Base-by-base conservation (phyloP, 2,797 vertebrate species). In the Bufotes viridis region DNA sequence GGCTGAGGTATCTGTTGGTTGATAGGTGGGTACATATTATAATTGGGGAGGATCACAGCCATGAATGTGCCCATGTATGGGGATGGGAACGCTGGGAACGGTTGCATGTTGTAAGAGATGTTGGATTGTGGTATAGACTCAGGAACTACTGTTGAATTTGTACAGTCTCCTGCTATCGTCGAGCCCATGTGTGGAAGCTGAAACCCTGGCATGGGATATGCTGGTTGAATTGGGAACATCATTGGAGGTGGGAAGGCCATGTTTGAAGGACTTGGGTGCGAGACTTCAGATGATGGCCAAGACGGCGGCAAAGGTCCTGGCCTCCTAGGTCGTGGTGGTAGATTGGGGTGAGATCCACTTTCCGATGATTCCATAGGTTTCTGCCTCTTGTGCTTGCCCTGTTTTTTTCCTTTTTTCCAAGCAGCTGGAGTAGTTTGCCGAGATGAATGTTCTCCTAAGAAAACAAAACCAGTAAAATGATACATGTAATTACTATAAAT, bases 1-100 rank as follows among this genome's bases (percentile, higher is more conserved):
- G 90, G 78, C 1, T 89, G 92, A 67, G 92, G 90, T 15, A 85
- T 80, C 79, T 90, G 92, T 53, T 92, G 94, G 65, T 93, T 91
- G 85, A 95, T 87, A 0, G 93, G 94, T 78, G 94, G 86, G 69
- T 91, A 96, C 20, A 90, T 22, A n/a, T 94, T 93, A 87, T 93
- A 92, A 87, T 90, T 93, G 51, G 95, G 97, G 65, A 98, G 93
- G 81, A 97, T 91, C 15, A 97, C 87, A 24, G 96, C 93, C 96
- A 96, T 94, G 34, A 96, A 90, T 0, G 93, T 91, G 55, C 94
- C 69, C 85, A 93, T 11, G 61, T 93, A 94, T 10, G 95, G 94
- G 22, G 92, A 57, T 49, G 90, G 91, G 80, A 92, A 81, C 0
- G 78, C 91, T 81, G 95, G 95, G 18, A 89, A 63, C 3, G 93